Conservation (phyloP, 2,888 invertebrate species). For the Mesorhabditis belari region DNA sequence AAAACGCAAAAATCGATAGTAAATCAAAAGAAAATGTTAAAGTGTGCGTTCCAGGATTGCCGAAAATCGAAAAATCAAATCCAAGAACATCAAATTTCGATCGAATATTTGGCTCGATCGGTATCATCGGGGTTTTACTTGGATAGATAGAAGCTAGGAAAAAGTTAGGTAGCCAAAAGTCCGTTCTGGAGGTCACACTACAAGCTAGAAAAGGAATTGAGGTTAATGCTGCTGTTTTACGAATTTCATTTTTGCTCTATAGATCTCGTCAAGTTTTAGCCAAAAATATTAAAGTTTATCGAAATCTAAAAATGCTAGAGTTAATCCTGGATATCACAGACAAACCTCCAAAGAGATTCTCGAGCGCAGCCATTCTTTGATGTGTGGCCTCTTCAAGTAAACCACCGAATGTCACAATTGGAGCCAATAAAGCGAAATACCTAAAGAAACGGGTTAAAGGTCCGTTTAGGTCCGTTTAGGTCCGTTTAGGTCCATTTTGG, state of each 20-base stretch:
- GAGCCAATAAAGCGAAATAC: slow-evolving; percentile 91
- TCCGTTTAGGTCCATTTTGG: not conserved
- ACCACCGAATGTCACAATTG: slow-evolving; percentile 94
- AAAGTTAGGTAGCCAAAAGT: slow-evolving; percentile 72
- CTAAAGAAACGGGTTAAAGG: not conserved
- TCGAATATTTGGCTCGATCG: too few species aligned
- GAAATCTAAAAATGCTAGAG: too few species aligned
- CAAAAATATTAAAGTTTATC: too few species aligned
- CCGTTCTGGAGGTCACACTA: slow-evolving; percentile 95
- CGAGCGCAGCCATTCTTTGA: slow-evolving; percentile 64
- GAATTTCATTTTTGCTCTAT: slow-evolving; percentile 74
- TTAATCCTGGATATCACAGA: too few species aligned
- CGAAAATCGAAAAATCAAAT: too few species aligned
- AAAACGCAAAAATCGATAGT: slow-evolving; percentile 59
- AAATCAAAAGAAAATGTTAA: not conserved
- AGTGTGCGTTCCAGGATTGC: too few species aligned
- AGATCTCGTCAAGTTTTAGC: not conserved
- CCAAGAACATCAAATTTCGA: too few species aligned
- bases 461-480: not conserved
- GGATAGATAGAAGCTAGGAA: too few species aligned
- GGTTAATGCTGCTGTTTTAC: slow-evolving; percentile 80
- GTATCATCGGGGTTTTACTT: too few species aligned
- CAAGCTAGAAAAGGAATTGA: slow-evolving; percentile 78
- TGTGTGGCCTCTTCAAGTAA: slow-evolving; percentile 87
- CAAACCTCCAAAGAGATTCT: slow-evolving; percentile 58